Percentiles rank a stretch among this genome's conserved stretches.
These are phyloP conservation scores for Melinaea marsaeus DNA, from an alignment of 2,888 invertebrate species.

Conservation along the genomic window DNA sequence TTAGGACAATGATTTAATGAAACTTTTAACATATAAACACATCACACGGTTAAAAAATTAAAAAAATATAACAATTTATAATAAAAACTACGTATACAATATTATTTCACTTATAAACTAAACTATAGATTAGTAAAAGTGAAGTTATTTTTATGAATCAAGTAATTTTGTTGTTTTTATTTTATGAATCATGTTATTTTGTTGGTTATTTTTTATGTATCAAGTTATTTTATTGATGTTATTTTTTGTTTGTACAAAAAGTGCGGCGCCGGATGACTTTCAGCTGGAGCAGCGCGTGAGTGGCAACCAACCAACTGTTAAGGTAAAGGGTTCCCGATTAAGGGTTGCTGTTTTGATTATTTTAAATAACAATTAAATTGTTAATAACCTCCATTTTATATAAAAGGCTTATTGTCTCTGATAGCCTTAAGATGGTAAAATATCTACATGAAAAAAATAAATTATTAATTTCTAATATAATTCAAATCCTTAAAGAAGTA, in stretches of 20 bases:
- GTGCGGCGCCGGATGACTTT: constrained; percentile 27
- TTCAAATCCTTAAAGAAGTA: neutral
- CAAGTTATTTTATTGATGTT: constrained; percentile 6
- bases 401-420: too few relatives aligned
- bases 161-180: neutral
- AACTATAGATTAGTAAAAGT: too few relatives aligned
- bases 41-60: too few relatives aligned
- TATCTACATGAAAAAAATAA: too few relatives aligned
- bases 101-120: too few relatives aligned
- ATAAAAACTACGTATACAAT: too few relatives aligned
- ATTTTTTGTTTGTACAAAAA: constrained; percentile 25
- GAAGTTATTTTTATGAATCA: too few relatives aligned
- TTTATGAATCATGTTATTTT: neutral
- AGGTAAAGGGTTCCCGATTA: constrained; percentile 35
- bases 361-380: neutral
- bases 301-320: constrained; percentile 39
- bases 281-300: constrained; percentile 34
- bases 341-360: constrained; percentile 18
- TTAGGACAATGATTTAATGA: neutral
- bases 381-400: too few relatives aligned
- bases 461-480: too few relatives aligned
- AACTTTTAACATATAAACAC: neutral
- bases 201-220: neutral
- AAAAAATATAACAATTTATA: too few relatives aligned
- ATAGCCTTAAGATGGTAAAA: too few relatives aligned